phyloP scores from a whole-genome alignment of 2,888 invertebrate genomes.

The Eupithecia dodoneata region DNA sequence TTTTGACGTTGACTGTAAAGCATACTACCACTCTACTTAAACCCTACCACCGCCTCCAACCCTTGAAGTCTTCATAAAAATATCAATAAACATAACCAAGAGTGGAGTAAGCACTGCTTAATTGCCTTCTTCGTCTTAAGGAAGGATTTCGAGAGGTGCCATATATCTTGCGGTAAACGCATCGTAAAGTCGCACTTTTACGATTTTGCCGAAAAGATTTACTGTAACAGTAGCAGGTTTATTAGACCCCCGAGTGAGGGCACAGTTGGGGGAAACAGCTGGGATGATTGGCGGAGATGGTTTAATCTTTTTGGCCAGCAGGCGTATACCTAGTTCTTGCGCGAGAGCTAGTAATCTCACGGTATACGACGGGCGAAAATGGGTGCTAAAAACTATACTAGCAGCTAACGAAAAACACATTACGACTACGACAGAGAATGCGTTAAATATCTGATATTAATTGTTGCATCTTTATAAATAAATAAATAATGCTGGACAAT shows the following conservation, averaged over 20 bases:
- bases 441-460: neutral
- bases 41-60: slow-evolving; percentile 10
- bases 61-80: slow-evolving; percentile 48
- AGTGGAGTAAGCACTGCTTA: slow-evolving; percentile 40
- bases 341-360: neutral
- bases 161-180: slow-evolving; percentile 57
- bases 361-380: neutral
- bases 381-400: neutral
- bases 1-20: slow-evolving; percentile 2
- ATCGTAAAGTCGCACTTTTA: slow-evolving; percentile 63
- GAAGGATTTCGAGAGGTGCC: slow-evolving; percentile 39
- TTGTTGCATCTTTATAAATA: neutral
- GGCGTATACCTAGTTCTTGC: neutral
- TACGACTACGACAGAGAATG: neutral
- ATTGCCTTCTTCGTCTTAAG: slow-evolving; percentile 43
- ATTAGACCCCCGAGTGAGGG: slow-evolving; percentile 51
- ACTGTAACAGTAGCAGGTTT: slow-evolving; percentile 52
- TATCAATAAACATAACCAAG: slow-evolving; percentile 56
- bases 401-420: neutral
- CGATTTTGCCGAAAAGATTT: slow-evolving; percentile 62
- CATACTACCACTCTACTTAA: slow-evolving; percentile 11
- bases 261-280: slow-evolving; percentile 16
- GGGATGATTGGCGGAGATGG: neutral
- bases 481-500: too few relatives aligned
- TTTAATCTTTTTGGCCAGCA: neutral